Evolutionary conservation across 2,797 vertebrate species (phyloP).

Genomic region (Craterocephalus amniculus): DNA sequence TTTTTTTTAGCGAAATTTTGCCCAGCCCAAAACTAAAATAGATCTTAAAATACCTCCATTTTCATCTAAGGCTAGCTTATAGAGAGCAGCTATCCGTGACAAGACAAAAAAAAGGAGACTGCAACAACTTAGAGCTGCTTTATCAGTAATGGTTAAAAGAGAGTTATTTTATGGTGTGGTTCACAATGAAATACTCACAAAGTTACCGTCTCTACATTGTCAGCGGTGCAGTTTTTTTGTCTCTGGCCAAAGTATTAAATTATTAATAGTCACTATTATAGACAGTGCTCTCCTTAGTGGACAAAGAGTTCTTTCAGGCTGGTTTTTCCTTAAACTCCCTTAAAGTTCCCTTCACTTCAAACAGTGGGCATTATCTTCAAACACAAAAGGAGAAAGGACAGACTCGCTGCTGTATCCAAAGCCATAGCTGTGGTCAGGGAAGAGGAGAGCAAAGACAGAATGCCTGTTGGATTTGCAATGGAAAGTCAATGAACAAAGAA

Average conservation of each 20-base stretch:
- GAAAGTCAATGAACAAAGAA: conserved; percentile 80
- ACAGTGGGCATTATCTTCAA: conserved; percentile 78
- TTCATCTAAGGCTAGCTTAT: conserved; percentile 35
- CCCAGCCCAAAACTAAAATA: conserved; percentile 5
- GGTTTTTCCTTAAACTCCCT: conserved; percentile 60
- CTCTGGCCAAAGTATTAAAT: conserved; percentile 30
- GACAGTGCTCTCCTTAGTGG: conserved; percentile 31
- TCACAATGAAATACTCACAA: conserved; percentile 28
- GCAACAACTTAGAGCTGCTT: conserved; percentile 5
- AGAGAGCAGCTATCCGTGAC: conserved; percentile 23
- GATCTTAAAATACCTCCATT: conserved; percentile 16
- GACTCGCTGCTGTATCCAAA: conserved; percentile 77
- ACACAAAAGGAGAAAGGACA: conserved; percentile 79
- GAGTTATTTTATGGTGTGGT: conserved; percentile 30
- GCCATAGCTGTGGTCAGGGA: conserved; percentile 79
- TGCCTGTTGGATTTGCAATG: conserved; percentile 81
- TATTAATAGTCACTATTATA: conserved; percentile 37
- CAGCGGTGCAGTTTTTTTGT: conserved; percentile 34
- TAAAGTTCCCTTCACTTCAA: conserved; percentile 63
- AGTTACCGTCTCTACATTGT: conserved; percentile 21
- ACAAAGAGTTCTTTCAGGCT: conserved; percentile 47
- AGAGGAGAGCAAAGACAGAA: conserved; percentile 75
- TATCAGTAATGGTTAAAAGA: conserved; percentile 11
- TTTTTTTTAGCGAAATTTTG: conserved; percentile 13
- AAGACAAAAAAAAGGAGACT: background rate